These are phyloP conservation scores for Xestia xanthographa DNA, from an alignment of 2,888 invertebrate genomes.

Conservation along the genomic window DNA sequence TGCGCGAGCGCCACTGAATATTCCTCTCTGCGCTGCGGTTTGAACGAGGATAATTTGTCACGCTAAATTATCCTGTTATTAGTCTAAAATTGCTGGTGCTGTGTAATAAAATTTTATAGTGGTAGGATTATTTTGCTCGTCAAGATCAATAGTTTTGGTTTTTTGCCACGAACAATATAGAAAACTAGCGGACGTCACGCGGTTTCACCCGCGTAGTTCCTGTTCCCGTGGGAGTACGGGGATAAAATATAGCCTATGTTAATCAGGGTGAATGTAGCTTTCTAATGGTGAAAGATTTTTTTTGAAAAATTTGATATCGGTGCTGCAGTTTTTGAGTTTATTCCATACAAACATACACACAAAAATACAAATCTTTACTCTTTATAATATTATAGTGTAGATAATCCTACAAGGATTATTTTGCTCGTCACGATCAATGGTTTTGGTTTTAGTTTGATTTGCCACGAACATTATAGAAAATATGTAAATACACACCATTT, in stretches of 20 bases:
- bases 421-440: not conserved
- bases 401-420: no score
- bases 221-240: no score
- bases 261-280: no score
- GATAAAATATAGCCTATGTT: no score
- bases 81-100: not conserved
- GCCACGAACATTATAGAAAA: not conserved
- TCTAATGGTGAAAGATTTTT: no score
- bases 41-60: constrained; percentile 50
- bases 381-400: no score
- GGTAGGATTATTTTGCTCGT: not conserved
- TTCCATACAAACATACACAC: no score
- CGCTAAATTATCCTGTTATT: constrained; percentile 28
- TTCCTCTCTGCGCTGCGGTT: constrained; percentile 44
- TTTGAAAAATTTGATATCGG: no score
- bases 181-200: no score
- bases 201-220: no score
- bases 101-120: not conserved
- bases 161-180: not conserved
- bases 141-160: not conserved
- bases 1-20: constrained; percentile 23
- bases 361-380: no score
- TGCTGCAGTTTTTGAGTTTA: no score
- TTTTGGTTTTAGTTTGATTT: not conserved
- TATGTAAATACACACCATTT: not conserved